Evolutionary conservation across 2,797 vertebrate species (phyloP).

Genomic region (Adelosebastes latens): DNA sequence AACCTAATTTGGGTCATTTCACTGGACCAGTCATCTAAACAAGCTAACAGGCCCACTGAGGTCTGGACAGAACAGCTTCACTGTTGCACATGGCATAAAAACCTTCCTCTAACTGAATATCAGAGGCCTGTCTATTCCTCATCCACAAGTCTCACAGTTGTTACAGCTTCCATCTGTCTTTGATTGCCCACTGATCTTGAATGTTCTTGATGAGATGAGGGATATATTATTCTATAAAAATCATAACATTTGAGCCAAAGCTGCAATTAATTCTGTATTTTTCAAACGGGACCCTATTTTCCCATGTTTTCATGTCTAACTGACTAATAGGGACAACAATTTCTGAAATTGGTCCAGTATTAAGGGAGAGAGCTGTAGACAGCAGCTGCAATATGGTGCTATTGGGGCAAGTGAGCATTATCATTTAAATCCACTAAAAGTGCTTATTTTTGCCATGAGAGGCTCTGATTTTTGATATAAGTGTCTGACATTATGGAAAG

Average conservation of each 20-base stretch:
- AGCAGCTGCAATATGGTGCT: not conserved
- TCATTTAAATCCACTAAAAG: not conserved
- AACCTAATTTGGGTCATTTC: constrained; percentile 77
- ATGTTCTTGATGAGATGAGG: not conserved
- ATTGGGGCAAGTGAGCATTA: not conserved
- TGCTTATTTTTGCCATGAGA: not conserved
- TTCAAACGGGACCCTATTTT: not conserved
- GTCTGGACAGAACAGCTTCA: constrained; percentile 50
- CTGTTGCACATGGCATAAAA: constrained; percentile 45
- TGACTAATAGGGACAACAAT: not conserved
- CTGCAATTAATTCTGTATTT: not conserved
- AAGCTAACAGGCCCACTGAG: constrained; percentile 72
- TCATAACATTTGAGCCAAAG: not conserved
- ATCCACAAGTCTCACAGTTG: constrained; percentile 27
- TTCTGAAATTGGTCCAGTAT: not conserved
- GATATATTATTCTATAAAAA: not conserved
- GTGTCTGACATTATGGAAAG: not conserved
- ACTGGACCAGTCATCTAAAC: constrained; percentile 75
- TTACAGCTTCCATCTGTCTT: constrained; percentile 31
- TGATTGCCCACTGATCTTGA: constrained; percentile 4
- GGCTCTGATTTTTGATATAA: not conserved
- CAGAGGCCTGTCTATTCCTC: constrained; percentile 37
- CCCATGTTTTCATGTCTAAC: not conserved
- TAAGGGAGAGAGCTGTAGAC: not conserved
- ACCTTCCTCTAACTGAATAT: constrained; percentile 52